A percentile compares a stretch with the other conserved stretches of the same genome.
phyloP scores from a whole-genome alignment of 2,113 vertebrate species.

The Nipponia nippon region DNA sequence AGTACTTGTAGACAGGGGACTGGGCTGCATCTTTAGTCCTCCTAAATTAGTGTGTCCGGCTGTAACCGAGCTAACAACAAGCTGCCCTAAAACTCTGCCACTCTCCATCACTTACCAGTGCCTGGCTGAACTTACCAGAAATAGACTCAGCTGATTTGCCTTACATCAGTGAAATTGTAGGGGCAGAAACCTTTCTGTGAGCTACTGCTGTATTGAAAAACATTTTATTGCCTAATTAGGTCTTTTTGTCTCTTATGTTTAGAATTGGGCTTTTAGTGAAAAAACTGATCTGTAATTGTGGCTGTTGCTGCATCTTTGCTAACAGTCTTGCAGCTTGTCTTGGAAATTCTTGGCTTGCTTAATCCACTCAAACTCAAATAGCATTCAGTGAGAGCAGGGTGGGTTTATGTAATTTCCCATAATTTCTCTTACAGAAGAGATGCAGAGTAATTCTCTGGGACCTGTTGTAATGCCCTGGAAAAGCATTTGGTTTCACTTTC shows the following conservation, averaged over 20 bases:
- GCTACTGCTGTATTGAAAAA: background rate
- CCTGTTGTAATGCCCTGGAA: background rate
- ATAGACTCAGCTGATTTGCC: background rate
- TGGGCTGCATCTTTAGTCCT: background rate
- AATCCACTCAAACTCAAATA: background rate
- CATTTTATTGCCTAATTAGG: background rate
- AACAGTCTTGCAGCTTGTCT: background rate
- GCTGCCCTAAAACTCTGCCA: background rate
- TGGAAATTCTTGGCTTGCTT: conserved; percentile 15
- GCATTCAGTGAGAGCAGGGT: background rate
- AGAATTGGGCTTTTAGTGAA: background rate
- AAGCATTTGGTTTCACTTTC: conserved; percentile 2
- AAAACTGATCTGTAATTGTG: background rate
- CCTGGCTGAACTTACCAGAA: background rate
- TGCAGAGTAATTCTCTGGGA: background rate
- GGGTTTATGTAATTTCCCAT: background rate
- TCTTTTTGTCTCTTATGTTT: background rate
- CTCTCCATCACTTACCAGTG: background rate
- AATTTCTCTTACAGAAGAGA: background rate
- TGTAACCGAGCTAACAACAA: background rate
- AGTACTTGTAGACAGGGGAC: background rate
- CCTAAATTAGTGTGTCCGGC: background rate
- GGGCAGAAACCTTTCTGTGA: background rate
- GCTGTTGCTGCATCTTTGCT: background rate
- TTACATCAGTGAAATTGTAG: background rate